Conservation (phyloP, 1,140 invertebrate genomes). For the Listronotus oregonensis region DNA sequence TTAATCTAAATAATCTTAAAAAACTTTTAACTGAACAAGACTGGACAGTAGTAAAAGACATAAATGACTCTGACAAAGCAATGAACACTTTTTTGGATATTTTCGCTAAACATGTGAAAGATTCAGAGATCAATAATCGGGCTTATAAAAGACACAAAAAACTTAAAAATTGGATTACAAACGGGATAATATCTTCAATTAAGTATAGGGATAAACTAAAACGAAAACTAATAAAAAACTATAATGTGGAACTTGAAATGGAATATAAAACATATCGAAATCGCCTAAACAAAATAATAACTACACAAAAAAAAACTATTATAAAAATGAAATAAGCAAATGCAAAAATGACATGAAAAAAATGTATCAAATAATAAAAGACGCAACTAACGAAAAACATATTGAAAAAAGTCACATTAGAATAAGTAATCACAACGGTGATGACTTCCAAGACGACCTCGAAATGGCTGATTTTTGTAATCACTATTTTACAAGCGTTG, state of each 20-base stretch:
- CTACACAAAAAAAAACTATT: conserved; percentile 16
- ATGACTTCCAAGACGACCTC: not conserved
- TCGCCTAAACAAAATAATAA: conserved; percentile 1
- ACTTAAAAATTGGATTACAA: not conserved
- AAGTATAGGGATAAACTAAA: not conserved
- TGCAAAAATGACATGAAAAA: conserved; percentile 2
- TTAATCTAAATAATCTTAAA: conserved; percentile 2
- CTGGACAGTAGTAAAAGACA: not conserved
- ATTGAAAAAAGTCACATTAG: not conserved
- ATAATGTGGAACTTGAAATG: not conserved
- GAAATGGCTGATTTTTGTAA: conserved; percentile 17
- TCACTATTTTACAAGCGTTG: conserved; percentile 13
- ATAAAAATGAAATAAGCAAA: conserved; percentile 16
- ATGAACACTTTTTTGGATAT: not conserved
- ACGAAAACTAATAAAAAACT: not conserved
- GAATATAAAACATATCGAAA: conserved; percentile 4
- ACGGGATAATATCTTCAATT: not conserved
- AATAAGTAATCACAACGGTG: not conserved
- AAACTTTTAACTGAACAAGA: not conserved
- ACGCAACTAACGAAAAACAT: conserved; percentile 2
- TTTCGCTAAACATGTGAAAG: not conserved
- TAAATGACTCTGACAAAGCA: not conserved
- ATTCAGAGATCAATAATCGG: not conserved
- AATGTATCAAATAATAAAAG: conserved; percentile 7
- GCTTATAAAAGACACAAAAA: not conserved